Base-by-base conservation (phyloP, 1,140 invertebrate species). In the Procambarus virginalis region DNA sequence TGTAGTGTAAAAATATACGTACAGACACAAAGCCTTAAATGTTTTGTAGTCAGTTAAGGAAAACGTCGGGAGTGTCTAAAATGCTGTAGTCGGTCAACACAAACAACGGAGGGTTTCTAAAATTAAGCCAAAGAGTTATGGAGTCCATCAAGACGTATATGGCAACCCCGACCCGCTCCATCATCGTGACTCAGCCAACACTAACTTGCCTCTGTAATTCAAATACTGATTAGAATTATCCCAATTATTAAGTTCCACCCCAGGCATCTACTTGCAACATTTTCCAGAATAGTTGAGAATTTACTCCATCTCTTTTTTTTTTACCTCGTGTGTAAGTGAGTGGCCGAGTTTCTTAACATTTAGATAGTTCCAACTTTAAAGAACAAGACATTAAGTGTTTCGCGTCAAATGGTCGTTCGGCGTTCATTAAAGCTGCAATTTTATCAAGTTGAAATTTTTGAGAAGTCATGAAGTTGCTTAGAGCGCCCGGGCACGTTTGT, bases 101-200 rank as follows among this genome's bases (percentile, higher is more conserved):
- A 34, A 34, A 34, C 34, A 34, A 34, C 34, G 34, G 34, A 34
- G 34, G 34, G 0, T 34, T 34, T 34, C 1, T 34, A 34, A 34
- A 34, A 34, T 34, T 34, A 34, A 34, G 34, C 34, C 34, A 34
- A 34, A 34, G 34, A 34, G 34, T 34, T 34, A 34, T 34, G 34
- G 34, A 34, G 34, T 34, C 34, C 34, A 34, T 34, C 34, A 34
- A 34, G 34, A 34, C 34, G 34, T 34, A 46, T 78, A 75, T 86
- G 84, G 75, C 84, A 85, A 85, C 84, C 77, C 84, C 84, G 46
- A 77, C 22, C 9, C 84, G 75, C 75, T 60, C 34, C 73, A 86
- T 86, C 78, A 86, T 86, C 84, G 84, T 86, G 22, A 78, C 84
- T 86, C 73, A 76, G 84, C 84, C 84, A 86, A 58, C 84, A 51